Evolutionary conservation across 2,888 invertebrate genomes (phyloP), one percentile per base, ranked within the genome.

Genomic region (Vesta saturnalis): DNA sequence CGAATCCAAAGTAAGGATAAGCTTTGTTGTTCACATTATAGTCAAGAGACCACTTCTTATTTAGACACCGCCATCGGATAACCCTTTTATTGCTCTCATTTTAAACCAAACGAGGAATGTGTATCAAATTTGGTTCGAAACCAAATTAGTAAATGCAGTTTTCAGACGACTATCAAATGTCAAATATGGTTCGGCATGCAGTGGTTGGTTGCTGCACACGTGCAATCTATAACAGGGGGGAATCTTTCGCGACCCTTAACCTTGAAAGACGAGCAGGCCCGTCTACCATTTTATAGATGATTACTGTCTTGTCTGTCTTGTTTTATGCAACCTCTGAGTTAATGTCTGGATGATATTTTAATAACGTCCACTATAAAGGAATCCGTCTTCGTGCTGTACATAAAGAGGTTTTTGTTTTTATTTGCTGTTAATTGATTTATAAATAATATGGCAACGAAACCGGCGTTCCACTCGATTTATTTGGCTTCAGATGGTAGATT

Each of bases 81-180:
- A 76, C 79, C 80, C 81, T 80, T 80, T 82, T 81, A 78, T 80
- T 80, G 78, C 77, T 78, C 79, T 78, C 77, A 75, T 79, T 80
- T 80, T 77, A 77, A 77, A 74, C 80, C 81, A 80, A 80, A 81
- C 76, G 77, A 69, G 80, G 82, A 80, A 82, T 82, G 80, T 81
- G 81, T 81, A 82, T 81, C 83, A 79, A 82, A 83, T 82, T 83
- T 82, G 82, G 82, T 76, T 82, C 77, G 83, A 83, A 81, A 79
- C 83, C 83, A 83, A 83, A 83, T 83, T 83, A 81, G 82, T 83
- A 82, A 80, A 82, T 81, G 81, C 79, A 77, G 80, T 79, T 80
- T 81, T 80, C 79, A 78, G 79, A 76, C 81, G 79, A 76, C 80
- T 82, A 81, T 82, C 80, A 82, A 82, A 81, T 79, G 81, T 82